These are phyloP conservation scores for Heterodera schachtii DNA, from an alignment of 1,140 invertebrate genomes.

Conservation along the genomic window DNA sequence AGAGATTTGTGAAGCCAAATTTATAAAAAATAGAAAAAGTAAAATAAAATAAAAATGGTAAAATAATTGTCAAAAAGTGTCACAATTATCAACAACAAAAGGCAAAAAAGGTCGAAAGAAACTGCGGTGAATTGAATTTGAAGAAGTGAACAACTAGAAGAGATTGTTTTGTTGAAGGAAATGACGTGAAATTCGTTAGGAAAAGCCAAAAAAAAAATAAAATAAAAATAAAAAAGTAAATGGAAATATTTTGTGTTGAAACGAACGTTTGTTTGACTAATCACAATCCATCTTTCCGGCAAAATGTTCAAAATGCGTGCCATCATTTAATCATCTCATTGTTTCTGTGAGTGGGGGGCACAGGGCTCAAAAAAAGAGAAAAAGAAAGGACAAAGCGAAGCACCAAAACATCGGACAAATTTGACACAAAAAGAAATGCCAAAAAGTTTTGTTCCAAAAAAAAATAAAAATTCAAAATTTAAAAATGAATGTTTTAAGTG, in stretches of 20 bases:
- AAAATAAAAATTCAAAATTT: too few species aligned
- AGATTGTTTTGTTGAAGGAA: not conserved
- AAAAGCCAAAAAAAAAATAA: not conserved
- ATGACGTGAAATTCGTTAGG: not conserved
- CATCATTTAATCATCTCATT: too few species aligned
- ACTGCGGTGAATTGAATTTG: not conserved
- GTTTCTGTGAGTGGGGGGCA: not conserved
- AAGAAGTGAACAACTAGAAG: not conserved
- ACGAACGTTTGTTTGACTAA: not conserved
- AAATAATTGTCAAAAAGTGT: not conserved
- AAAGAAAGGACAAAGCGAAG: too few species aligned
- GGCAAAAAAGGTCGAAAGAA: not conserved
- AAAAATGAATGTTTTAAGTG: not conserved
- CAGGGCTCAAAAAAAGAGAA: not conserved
- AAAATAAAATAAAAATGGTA: not conserved
- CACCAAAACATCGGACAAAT: not conserved
- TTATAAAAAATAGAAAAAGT: not conserved
- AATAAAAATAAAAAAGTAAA: not conserved
- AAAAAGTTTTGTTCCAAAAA: too few species aligned
- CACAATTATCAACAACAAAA: not conserved
- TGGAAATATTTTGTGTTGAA: not conserved
- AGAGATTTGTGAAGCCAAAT: not conserved
- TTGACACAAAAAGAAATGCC: not conserved
- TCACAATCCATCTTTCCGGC: conserved; percentile 11
- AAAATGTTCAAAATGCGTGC: not conserved